These are phyloP conservation scores for Crotalus viridis DNA, from an alignment of 2,113 vertebrate genomes.

Conservation along the genomic window DNA sequence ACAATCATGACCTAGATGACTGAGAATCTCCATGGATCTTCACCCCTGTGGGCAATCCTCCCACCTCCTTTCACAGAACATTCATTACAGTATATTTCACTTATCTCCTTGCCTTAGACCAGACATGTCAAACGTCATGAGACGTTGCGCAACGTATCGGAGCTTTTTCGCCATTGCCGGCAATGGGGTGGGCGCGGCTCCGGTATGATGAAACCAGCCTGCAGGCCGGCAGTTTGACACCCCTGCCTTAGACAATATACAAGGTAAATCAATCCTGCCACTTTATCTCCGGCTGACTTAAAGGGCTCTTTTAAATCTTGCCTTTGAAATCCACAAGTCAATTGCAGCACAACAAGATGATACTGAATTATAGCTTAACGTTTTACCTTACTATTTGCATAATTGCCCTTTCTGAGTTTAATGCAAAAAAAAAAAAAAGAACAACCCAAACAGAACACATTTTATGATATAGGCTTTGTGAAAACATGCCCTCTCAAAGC, in stretches of 20 bases:
- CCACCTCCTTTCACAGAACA: background rate
- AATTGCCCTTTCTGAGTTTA: background rate
- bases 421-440: background rate
- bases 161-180: too few relatives aligned
- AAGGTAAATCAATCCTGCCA: background rate
- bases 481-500: background rate
- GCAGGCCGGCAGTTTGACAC: too few relatives aligned
- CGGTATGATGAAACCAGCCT: too few relatives aligned
- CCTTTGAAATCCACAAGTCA: background rate
- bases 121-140: too few relatives aligned
- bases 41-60: background rate
- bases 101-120: background rate
- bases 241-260: background rate
- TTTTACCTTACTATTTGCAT: background rate
- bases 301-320: background rate
- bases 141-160: too few relatives aligned
- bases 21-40: too few relatives aligned
- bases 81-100: background rate
- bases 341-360: background rate
- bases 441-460: too few relatives aligned
- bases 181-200: too few relatives aligned
- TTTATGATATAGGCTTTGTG: background rate
- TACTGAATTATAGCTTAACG: background rate
- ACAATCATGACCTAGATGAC: too few relatives aligned
- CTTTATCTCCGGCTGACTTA: background rate